A percentile compares a stretch with the other conserved stretches of the same genome.
phyloP scores from a whole-genome alignment of 2,797 vertebrate genomes.

The Emys orbicularis region DNA sequence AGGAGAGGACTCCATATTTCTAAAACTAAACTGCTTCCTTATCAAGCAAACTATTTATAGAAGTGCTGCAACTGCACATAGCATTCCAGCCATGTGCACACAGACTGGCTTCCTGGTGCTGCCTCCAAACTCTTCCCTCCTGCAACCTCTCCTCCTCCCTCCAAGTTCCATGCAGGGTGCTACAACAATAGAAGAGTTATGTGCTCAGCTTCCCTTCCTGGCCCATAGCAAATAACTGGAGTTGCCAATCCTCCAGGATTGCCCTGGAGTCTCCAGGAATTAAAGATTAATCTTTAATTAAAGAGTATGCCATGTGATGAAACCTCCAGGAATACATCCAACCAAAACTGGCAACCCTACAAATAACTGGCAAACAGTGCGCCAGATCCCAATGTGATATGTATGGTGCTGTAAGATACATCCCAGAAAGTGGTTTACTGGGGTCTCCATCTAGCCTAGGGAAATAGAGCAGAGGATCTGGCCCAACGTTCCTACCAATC shows the following conservation, averaged over 20 bases:
- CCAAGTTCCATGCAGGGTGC: not conserved
- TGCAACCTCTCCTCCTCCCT: not conserved
- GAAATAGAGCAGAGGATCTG: not conserved
- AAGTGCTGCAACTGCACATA: not conserved
- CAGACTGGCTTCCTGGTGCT: not conserved
- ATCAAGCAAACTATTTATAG: not conserved
- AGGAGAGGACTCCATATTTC: not conserved
- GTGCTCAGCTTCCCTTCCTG: constrained; percentile 38
- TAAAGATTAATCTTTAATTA: too few species aligned
- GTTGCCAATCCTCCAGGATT: too few species aligned
- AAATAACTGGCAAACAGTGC: not conserved
- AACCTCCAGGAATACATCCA: too few species aligned
- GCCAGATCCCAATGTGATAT: not conserved
- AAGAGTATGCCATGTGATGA: too few species aligned
- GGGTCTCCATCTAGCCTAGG: not conserved
- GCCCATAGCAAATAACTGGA: constrained; percentile 5
- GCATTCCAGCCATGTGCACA: not conserved
- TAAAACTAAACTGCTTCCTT: not conserved
- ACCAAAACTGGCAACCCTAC: not conserved
- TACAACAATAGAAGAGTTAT: not conserved
- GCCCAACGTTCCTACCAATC: not conserved
- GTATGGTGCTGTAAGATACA: not conserved
- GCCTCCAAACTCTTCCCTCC: not conserved
- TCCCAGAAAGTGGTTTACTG: not conserved
- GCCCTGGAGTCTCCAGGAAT: too few species aligned